Conservation (phyloP, 2,888 invertebrate genomes). For the Petrolisthes manimaculis region DNA sequence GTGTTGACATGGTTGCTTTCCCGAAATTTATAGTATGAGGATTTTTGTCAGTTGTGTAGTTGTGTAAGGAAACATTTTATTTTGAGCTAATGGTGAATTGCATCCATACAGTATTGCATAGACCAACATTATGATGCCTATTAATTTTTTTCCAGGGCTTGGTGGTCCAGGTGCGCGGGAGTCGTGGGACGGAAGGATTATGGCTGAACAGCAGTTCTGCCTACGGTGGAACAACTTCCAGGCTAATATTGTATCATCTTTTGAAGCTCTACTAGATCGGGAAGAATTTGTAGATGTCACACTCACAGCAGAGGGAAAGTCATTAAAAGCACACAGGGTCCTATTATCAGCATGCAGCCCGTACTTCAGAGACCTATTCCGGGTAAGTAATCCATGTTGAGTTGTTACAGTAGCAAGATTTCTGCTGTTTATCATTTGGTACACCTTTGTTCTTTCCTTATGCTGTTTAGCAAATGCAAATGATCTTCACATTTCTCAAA, state of each 20-base stretch:
- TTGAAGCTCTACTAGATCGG: conserved; percentile 72
- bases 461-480: no score
- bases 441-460: no score
- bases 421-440: neutral
- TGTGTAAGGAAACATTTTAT: neutral
- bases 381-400: conserved; percentile 73
- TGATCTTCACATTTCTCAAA: no score
- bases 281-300: conserved; percentile 89
- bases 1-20: neutral
- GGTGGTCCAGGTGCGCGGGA: conserved; percentile 65
- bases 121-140: neutral
- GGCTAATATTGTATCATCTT: conserved; percentile 65
- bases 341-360: conserved; percentile 90
- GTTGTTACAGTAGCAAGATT: neutral
- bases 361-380: conserved; percentile 89
- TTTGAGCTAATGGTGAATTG: neutral
- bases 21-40: no score
- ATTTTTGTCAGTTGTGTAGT: neutral
- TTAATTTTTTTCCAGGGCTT: conserved; percentile 55
- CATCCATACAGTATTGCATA: neutral
- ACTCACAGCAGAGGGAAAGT: conserved; percentile 85
- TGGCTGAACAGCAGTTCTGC: conserved; percentile 66
- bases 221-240: conserved; percentile 66
- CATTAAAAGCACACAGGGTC: conserved; percentile 86
- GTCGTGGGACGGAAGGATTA: conserved; percentile 65